Evolutionary conservation across 2,797 vertebrate species (phyloP), one percentile per base, ranked within the genome.

Genomic region (Echeneis naucrates): DNA sequence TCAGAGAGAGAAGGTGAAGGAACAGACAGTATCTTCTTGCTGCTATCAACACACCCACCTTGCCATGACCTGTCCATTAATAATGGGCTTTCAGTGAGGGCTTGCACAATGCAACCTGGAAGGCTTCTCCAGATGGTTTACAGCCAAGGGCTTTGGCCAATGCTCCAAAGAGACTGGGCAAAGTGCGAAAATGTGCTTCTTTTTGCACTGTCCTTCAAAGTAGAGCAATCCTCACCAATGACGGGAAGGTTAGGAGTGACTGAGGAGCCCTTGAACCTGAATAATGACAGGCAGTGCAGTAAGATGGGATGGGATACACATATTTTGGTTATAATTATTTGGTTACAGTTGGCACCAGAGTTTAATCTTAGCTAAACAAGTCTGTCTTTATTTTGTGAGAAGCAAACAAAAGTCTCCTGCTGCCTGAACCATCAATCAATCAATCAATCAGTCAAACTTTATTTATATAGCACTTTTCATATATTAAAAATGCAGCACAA

Each of bases 1-100:
- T 33, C 8, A 4, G 75, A 79, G 70, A 70, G 80, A 74, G 72
- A 83, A 75, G 69, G 70, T 60, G n/a, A 72, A 44, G 75, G 59
- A 87, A 64, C 48, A 80, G 79, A 86, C 80, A 78, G 82, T 85
- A 90, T 88, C 79, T 87, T 68, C 70, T 75, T 68, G 68, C 72
- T 74, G 65, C 72, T 74, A 85, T 88, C 87, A 77, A 73, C 85
- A 84, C 83, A 73, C 84, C 83, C 87, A 86, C 82, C 85, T 80
- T 72, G 83, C 74, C 75, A 72, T 92, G 92, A 93, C 92, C 92
- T 93, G 93, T 91, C 87, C 88, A 91, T 91, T 93, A 94, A 94
- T 93, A 90, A 89, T 72, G 90, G 85, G 83, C 80, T 84, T 89
- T 84, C 88, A 81, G 80, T 79, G 51, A 77, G 71, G 77, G 68